These are phyloP conservation scores for Cercopithecus hamlyni DNA, from an alignment of 2,797 vertebrate genomes.

Conservation along the genomic window DNA sequence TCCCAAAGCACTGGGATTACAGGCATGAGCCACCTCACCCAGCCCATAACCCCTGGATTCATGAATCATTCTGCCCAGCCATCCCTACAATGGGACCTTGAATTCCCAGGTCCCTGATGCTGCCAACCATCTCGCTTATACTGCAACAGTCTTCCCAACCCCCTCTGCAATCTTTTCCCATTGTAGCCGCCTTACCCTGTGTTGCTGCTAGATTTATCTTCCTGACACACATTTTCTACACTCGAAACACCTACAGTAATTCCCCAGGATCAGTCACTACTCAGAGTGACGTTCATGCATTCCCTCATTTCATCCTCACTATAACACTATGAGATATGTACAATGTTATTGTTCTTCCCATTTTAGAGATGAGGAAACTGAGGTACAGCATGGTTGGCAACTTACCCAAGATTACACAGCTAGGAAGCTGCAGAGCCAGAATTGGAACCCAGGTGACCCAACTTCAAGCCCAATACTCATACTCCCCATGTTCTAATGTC, in stretches of 20 bases:
- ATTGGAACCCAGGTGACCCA: neutral
- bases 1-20: neutral
- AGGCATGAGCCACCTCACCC: neutral
- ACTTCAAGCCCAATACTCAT: neutral
- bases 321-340: neutral
- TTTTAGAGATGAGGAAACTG: neutral
- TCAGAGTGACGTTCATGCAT: neutral
- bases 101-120: neutral
- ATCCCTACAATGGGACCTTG: neutral
- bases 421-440: neutral
- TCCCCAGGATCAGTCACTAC: neutral
- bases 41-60: neutral
- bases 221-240: neutral
- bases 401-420: neutral
- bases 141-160: neutral
- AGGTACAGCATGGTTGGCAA: neutral
- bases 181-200: accelerated
- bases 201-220: neutral
- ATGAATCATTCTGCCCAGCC: neutral
- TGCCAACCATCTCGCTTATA: neutral
- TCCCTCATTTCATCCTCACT: neutral
- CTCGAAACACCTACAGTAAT: neutral
- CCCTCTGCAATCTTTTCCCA: neutral
- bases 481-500: neutral
- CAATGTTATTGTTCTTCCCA: neutral